Evolutionary conservation across 2,888 invertebrate species (phyloP).

Genomic region (Agrypnus murinus): DNA sequence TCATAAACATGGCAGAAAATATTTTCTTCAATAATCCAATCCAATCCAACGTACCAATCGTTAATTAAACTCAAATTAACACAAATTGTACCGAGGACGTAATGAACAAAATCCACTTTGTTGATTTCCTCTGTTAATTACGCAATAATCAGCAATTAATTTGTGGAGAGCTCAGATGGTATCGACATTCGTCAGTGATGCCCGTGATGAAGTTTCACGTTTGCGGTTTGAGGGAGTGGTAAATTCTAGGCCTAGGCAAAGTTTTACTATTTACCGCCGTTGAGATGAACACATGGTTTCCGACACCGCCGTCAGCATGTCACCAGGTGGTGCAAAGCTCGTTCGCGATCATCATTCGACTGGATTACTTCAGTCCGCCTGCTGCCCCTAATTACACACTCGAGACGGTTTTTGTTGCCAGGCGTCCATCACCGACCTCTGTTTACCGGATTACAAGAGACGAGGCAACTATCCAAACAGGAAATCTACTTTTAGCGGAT

Average conservation of each 20-base stretch:
- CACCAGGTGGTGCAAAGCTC: constrained; percentile 47
- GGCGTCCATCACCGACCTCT: constrained; percentile 54
- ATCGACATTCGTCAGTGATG: constrained; percentile 44
- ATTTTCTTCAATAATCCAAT: no score
- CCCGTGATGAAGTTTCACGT: not conserved
- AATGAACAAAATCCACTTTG: constrained; percentile 38
- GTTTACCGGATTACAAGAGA: constrained; percentile 56
- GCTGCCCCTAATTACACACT: constrained; percentile 50
- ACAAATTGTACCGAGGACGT: constrained; percentile 3
- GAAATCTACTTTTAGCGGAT: constrained; percentile 60
- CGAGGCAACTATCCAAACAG: constrained; percentile 54
- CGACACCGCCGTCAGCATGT: constrained; percentile 27
- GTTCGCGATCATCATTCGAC: constrained; percentile 45
- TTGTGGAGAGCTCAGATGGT: constrained; percentile 40
- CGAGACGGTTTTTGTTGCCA: constrained; percentile 48
- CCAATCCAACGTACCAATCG: not conserved
- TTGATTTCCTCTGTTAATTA: constrained; percentile 52
- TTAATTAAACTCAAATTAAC: constrained; percentile 6
- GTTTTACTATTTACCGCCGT: constrained; percentile 4
- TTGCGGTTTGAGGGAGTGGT: not conserved
- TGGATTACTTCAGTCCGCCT: constrained; percentile 43
- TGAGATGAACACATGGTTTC: constrained; percentile 7
- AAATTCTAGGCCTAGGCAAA: not conserved
- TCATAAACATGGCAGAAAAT: no score
- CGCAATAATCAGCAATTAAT: constrained; percentile 53